Conservation (phyloP, 2,888 invertebrate species). For the Willowsia nigromaculata region DNA sequence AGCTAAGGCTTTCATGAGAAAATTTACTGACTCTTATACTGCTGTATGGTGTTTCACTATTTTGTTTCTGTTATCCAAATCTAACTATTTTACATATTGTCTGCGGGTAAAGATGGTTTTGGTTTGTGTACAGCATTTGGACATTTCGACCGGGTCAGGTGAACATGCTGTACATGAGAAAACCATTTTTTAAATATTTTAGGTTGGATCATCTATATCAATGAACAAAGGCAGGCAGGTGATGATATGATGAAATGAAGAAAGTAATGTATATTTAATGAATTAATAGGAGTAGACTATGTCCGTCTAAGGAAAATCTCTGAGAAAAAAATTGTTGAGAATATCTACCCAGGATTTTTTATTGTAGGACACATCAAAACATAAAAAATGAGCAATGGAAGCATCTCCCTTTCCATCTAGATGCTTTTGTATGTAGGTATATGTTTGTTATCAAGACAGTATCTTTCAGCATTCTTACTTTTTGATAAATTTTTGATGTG, state of each 20-base stretch:
- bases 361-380: slow-evolving; percentile 4
- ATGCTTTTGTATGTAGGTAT: not conserved
- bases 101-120: not conserved
- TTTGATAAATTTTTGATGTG: slow-evolving; percentile 11
- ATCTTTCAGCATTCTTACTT: not conserved
- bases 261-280: not conserved
- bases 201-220: not conserved
- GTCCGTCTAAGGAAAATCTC: not conserved
- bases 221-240: not conserved
- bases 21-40: not conserved
- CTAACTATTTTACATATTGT: slow-evolving; percentile 20
- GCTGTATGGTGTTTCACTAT: not conserved
- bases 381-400: slow-evolving; percentile 14
- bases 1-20: not conserved
- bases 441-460: not conserved
- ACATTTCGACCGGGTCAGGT: not conserved
- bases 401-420: not conserved
- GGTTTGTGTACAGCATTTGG: not conserved
- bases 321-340: not conserved
- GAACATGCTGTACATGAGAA: not conserved
- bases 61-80: not conserved
- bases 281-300: not conserved
- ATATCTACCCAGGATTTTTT: slow-evolving; percentile 1
- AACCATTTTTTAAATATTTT: not conserved
- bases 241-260: not conserved